Percentiles rank a stretch among this genome's conserved stretches.
Conservation (phyloP, 2,113 vertebrate species). For the Alethe diademata region DNA sequence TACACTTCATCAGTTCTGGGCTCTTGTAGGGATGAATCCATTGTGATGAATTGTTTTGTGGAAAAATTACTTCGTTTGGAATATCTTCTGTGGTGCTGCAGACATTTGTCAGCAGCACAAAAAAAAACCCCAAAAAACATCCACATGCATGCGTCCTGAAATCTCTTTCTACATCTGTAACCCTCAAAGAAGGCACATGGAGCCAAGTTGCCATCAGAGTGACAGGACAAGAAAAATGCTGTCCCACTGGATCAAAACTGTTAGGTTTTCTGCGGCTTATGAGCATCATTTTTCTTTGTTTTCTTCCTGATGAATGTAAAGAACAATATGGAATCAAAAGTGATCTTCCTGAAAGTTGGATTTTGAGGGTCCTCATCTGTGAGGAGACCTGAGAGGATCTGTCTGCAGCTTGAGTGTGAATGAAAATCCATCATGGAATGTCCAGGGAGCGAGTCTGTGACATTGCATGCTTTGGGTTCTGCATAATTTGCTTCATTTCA, state of each 20-base stretch:
- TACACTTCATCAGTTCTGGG: constrained; percentile 49
- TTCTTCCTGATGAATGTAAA: neutral
- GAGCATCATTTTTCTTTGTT: neutral
- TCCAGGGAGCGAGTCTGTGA: neutral
- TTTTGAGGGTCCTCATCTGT: neutral
- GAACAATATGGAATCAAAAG: neutral
- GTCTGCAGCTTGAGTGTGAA: neutral
- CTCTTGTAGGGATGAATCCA: neutral
- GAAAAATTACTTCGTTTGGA: constrained; percentile 62
- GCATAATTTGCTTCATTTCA: neutral
- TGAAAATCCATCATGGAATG: neutral
- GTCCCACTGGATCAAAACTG: neutral
- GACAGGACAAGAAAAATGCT: neutral
- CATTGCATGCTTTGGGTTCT: neutral
- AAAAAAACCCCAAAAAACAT: neutral
- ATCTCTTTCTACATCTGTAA: neutral
- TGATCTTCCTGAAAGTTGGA: neutral
- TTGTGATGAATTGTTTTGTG: constrained; percentile 49
- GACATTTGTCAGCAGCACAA: constrained; percentile 15
- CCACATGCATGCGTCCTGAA: neutral
- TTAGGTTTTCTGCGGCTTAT: neutral
- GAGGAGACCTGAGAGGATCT: neutral
- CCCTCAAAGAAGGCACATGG: neutral
- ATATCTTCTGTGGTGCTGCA: constrained; percentile 47
- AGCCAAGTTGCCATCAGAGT: neutral